These are phyloP conservation scores for Spheniscus mendiculus DNA, from an alignment of 2,113 vertebrate genomes.

Conservation along the genomic window DNA sequence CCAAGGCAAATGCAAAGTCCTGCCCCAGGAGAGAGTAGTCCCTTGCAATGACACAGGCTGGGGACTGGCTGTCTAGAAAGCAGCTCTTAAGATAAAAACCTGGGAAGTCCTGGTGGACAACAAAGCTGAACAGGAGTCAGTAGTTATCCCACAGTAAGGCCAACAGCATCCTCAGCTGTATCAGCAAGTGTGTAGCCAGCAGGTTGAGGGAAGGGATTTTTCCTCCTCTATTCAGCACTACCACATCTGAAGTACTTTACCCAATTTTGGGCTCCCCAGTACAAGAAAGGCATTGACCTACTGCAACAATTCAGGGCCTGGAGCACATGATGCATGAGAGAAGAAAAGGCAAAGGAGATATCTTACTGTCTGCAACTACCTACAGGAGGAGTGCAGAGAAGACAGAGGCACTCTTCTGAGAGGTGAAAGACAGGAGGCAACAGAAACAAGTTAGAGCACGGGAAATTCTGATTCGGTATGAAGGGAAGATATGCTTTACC, in stretches of 20 bases:
- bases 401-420: not conserved
- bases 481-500: not conserved
- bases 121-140: not conserved
- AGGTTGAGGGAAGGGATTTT: not conserved
- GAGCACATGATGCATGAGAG: not conserved
- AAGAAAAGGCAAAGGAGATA: not conserved
- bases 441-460: not conserved
- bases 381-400: not conserved
- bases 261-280: not conserved
- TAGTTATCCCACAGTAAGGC: not conserved
- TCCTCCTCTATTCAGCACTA: not conserved
- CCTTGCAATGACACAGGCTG: not conserved
- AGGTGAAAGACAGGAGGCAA: not conserved
- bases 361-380: not conserved
- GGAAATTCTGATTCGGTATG: not conserved
- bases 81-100: not conserved
- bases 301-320: not conserved
- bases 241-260: not conserved
- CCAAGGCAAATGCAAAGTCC: not conserved
- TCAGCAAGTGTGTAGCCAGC: not conserved
- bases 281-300: not conserved
- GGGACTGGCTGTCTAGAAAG: not conserved
- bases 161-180: not conserved
- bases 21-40: not conserved
- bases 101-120: not conserved